A percentile compares a stretch with the other conserved stretches of the same genome.
Conservation (phyloP, 2,113 vertebrate genomes). For the Jaculus jaculus region DNA sequence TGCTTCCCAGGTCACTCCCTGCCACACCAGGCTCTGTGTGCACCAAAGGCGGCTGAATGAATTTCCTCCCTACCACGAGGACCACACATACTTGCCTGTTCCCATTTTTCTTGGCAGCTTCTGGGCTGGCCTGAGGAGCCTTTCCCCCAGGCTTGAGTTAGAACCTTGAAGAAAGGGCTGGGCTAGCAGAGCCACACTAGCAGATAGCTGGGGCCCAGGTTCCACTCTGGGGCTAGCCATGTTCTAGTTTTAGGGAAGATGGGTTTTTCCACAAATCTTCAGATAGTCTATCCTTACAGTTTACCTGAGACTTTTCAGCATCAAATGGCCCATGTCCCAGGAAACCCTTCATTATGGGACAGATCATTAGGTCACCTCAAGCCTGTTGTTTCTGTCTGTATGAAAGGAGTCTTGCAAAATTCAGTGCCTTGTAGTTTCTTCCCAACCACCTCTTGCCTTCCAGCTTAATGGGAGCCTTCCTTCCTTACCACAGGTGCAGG, state of each 20-base stretch:
- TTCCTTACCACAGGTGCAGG: background rate
- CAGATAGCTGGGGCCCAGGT: background rate
- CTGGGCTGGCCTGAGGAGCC: background rate
- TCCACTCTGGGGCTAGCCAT: background rate
- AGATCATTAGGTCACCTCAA: background rate
- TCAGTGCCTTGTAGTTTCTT: background rate
- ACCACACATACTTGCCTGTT: background rate
- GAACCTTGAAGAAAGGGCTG: background rate
- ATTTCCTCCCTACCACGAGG: background rate
- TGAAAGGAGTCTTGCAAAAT: background rate
- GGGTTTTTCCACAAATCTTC: background rate
- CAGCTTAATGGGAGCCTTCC: background rate
- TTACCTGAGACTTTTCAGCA: background rate
- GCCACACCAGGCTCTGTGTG: background rate
- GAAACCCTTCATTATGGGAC: background rate
- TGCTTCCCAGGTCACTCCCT: background rate
- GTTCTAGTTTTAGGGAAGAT: background rate
- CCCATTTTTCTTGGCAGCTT: background rate
- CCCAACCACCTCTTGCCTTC: background rate
- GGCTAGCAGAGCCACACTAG: background rate
- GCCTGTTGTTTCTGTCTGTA: background rate
- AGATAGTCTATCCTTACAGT: background rate
- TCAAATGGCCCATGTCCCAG: background rate
- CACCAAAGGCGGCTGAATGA: background rate
- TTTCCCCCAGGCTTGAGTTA: background rate